Base-by-base conservation (phyloP, 2,888 invertebrate species). In the Agonopterix alstromeriana region DNA sequence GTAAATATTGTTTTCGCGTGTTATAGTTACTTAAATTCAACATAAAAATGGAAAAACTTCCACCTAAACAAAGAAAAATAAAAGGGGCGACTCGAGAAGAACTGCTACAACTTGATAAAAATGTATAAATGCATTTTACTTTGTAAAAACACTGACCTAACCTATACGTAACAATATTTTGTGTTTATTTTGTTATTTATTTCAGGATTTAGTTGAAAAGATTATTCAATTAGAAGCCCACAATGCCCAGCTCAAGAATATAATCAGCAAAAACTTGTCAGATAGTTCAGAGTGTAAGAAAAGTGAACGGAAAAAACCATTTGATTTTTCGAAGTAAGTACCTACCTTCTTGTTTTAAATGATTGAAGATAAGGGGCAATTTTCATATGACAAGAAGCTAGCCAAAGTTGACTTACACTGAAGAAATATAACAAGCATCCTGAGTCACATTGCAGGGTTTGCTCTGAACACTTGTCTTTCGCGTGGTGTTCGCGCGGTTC, bases 181-280 rank as follows among this genome's bases (percentile, higher is more conserved):
- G n/a, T 47, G 40, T 12, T 43, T 43, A 43, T 51, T 49, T 36
- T 42, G 51, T 51, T 50, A 40, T 47, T 50, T 59, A 74, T 82
- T 58, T 47, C 68, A 95, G 92, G 94, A 94, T 64, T 80, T 97
- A 45, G 91, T 95, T 36, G 90, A 92, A 12, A 92, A 90, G 81
- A 90, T 97, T 50, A 77, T 93, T 40, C 92, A 93, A 63, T 67
- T 97, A 44, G 92, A 95, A 78, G 92, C 94, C 0, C 95, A 96
- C 66, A 96, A 95, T 64, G 73, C 83, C 35, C 96, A 97, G 69
- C 72, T 97, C 2, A 93, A 92, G 75, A 93, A 93, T 70, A 90
- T 94, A 45, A 86, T 94, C 17, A 88, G 85, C 49, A 92, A 91
- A 70, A 89, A 73, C 54, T 63, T 75, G 12, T 64, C 78, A 48